These are phyloP conservation scores for Notarius lentiginosus DNA, from an alignment of 2,113 vertebrate species.

Conservation along the genomic window DNA sequence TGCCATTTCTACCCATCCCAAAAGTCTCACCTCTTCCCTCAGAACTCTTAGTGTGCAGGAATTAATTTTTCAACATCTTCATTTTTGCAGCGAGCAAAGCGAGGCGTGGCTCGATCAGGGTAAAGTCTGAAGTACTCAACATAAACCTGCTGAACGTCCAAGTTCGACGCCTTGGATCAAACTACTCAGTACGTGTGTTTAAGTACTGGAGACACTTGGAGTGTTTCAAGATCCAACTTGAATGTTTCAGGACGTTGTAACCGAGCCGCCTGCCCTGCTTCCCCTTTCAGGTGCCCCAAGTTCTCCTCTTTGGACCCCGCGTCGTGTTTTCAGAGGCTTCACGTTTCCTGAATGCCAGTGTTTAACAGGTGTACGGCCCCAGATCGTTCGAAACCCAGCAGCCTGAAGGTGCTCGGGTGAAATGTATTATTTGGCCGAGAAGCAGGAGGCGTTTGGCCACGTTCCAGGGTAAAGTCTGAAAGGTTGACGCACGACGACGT, in stretches of 20 bases:
- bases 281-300: not conserved
- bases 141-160: not conserved
- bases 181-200: not conserved
- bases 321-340: not conserved
- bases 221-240: not conserved
- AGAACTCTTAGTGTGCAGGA: not conserved
- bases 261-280: not conserved
- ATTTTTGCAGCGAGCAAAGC: not conserved
- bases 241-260: not conserved
- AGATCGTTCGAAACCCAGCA: not conserved
- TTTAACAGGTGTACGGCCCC: not conserved
- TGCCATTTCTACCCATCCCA: not conserved
- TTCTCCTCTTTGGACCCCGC: not conserved
- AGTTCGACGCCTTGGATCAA: not conserved
- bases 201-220: not conserved
- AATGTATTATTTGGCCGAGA: not conserved
- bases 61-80: not conserved
- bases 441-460: not conserved
- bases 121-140: conserved; percentile 9
- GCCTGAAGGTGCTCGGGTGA: not conserved
- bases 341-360: not conserved
- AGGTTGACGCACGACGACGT: not conserved
- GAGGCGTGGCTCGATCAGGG: not conserved
- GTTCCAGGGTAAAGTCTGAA: conserved; percentile 24
- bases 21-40: not conserved